Evolutionary conservation across 2,888 invertebrate genomes (phyloP).

Genomic region (Seladonia tumulorum): DNA sequence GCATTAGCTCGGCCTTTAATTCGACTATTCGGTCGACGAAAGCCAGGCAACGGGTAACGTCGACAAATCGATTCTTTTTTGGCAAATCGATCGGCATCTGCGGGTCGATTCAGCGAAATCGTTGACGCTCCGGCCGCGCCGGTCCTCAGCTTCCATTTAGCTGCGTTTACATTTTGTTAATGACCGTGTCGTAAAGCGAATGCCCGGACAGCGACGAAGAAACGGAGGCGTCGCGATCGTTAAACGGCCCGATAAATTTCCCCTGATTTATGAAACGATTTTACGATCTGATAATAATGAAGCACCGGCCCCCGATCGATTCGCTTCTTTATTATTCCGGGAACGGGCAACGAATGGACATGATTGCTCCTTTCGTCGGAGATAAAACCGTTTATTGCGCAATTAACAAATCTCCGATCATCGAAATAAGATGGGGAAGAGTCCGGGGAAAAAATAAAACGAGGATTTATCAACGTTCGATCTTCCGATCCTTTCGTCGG

Average conservation of each 20-base stretch:
- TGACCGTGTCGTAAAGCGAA: conserved; percentile 46
- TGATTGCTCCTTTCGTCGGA: background rate
- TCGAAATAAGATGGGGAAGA: background rate
- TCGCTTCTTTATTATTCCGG: conserved; percentile 20
- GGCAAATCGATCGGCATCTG: background rate
- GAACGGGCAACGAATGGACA: conserved; percentile 7
- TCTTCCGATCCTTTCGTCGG: background rate
- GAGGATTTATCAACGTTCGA: background rate
- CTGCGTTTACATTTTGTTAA: conserved; percentile 49
- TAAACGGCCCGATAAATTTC: conserved; percentile 55
- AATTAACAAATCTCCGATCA: conserved; percentile 24
- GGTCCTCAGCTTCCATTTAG: conserved; percentile 19
- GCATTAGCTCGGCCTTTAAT: background rate
- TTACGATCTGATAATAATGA: conserved; percentile 60
- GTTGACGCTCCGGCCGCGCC: background rate
- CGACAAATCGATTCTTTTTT: background rate
- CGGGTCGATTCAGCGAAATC: background rate
- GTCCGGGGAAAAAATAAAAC: background rate
- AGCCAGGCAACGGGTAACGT: background rate
- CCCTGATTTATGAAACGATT: conserved; percentile 38
- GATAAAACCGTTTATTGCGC: conserved; percentile 10
- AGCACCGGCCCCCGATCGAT: conserved; percentile 30
- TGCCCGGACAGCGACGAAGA: conserved; percentile 8
- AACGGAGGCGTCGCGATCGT: conserved; percentile 50
- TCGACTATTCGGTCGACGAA: background rate